A percentile compares a stretch with the other conserved stretches of the same genome.
phyloP scores from a whole-genome alignment of 37 sponge, comb jelly and placozoan genomes.

The Ianthella basta region DNA sequence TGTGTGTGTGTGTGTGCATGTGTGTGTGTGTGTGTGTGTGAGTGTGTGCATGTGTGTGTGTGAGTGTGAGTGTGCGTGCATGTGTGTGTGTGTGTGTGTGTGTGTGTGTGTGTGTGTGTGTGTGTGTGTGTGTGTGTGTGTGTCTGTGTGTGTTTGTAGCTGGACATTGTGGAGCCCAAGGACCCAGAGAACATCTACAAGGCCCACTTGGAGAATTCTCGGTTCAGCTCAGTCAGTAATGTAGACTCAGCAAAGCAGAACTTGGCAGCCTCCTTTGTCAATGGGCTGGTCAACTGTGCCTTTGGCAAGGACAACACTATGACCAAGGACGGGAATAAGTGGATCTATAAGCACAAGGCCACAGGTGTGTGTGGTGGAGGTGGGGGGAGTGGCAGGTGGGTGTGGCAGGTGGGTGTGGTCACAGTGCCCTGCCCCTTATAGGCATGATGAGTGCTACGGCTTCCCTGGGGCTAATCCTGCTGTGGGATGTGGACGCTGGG shows the following conservation, averaged over 20 bases:
- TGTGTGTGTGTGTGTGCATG: too few relatives aligned
- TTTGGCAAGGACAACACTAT: constrained; percentile 94
- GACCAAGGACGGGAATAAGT: constrained; percentile 87
- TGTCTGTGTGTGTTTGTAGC: constrained; percentile 23
- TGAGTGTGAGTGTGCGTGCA: too few relatives aligned
- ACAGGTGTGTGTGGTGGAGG: constrained; percentile 9
- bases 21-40: too few relatives aligned
- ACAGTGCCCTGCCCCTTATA: not conserved
- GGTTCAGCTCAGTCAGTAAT: constrained; percentile 37
- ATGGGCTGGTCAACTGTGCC: constrained; percentile 95
- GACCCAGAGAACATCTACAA: constrained; percentile 98
- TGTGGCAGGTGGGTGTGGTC: not conserved
- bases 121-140: too few relatives aligned
- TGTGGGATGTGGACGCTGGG: constrained; percentile 99
- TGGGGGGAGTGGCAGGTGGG: not conserved
- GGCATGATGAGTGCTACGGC: constrained; percentile 99
- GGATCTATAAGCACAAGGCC: constrained; percentile 96
- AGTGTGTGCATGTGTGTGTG: too few relatives aligned
- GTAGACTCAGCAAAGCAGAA: constrained; percentile 94
- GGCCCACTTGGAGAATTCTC: constrained; percentile 87
- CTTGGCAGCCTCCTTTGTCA: constrained; percentile 95
- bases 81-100: too few relatives aligned
- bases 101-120: too few relatives aligned
- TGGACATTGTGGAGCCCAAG: constrained; percentile 99
- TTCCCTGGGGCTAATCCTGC: constrained; percentile 94